Evolutionary conservation across 2,113 vertebrate species (phyloP).

Genomic region (Phylloscopus trochiloides): DNA sequence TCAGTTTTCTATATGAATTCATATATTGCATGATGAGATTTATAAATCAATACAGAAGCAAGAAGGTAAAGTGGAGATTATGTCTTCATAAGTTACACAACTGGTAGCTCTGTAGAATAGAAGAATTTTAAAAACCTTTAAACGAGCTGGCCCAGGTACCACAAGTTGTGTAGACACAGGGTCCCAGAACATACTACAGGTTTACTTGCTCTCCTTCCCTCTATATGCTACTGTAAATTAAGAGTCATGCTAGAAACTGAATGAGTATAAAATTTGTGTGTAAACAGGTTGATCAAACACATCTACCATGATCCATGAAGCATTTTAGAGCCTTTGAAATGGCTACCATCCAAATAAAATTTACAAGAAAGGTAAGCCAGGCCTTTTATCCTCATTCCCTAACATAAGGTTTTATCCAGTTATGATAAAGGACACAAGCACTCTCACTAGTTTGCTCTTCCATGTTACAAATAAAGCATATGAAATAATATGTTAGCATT

Average conservation of each 20-base stretch:
- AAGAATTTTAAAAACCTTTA: neutral
- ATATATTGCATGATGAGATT: neutral
- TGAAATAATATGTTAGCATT: neutral
- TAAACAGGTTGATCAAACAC: neutral
- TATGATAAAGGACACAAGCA: neutral
- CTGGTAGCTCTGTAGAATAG: neutral
- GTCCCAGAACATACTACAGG: neutral
- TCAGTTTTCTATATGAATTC: neutral
- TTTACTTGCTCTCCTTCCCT: neutral
- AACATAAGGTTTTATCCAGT: neutral
- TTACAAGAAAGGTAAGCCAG: neutral
- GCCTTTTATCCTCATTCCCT: neutral
- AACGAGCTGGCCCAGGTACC: neutral
- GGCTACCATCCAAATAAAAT: neutral
- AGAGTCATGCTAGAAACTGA: neutral
- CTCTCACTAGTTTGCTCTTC: neutral
- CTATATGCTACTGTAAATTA: neutral
- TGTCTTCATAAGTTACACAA: neutral
- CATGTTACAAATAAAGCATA: neutral
- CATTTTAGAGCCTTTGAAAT: neutral
- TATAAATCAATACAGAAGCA: neutral
- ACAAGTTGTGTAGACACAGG: neutral
- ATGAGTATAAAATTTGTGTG: neutral
- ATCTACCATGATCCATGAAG: rapidly evolving
- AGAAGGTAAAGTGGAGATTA: neutral